A percentile compares a stretch with the other conserved stretches of the same genome.
phyloP scores from a whole-genome alignment of 2,888 invertebrate genomes.

The Tubiluchus corallicola region DNA sequence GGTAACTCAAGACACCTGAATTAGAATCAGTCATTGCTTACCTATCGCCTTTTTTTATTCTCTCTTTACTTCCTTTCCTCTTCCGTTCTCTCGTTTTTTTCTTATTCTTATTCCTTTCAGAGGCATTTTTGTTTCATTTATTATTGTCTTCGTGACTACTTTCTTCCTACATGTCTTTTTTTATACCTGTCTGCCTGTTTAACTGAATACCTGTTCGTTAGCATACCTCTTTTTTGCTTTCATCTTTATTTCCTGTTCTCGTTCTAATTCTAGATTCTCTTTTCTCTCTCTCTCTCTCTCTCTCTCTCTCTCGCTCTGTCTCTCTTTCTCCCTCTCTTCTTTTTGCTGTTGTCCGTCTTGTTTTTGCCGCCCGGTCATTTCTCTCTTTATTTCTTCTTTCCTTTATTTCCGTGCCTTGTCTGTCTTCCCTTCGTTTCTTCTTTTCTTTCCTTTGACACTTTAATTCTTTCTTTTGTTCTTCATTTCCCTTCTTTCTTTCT shows the following conservation, averaged over 20 bases:
- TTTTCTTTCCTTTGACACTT: no score
- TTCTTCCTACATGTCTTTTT: neutral
- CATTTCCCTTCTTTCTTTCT: slow-evolving; percentile 1
- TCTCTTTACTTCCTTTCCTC: neutral
- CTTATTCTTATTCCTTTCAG: neutral
- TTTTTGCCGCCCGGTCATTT: slow-evolving; percentile 53
- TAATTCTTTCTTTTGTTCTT: no score
- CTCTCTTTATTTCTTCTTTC: slow-evolving; percentile 2
- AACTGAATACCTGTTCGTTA: neutral
- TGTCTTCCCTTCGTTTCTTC: no score
- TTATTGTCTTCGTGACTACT: neutral
- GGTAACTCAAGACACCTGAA: no score
- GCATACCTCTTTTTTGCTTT: neutral
- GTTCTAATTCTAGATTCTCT: neutral
- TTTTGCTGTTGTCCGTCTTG: no score
- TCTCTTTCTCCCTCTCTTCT: neutral
- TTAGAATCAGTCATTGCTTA: no score
- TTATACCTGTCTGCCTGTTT: neutral
- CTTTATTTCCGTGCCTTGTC: slow-evolving; percentile 6
- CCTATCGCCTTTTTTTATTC: neutral
- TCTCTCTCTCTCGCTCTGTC: neutral
- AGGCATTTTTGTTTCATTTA: neutral
- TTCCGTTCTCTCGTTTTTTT: neutral
- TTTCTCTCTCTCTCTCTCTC: neutral
- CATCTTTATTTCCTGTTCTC: neutral